phyloP scores from a whole-genome alignment of 2,113 vertebrate genomes.

The Apeltes quadracus region DNA sequence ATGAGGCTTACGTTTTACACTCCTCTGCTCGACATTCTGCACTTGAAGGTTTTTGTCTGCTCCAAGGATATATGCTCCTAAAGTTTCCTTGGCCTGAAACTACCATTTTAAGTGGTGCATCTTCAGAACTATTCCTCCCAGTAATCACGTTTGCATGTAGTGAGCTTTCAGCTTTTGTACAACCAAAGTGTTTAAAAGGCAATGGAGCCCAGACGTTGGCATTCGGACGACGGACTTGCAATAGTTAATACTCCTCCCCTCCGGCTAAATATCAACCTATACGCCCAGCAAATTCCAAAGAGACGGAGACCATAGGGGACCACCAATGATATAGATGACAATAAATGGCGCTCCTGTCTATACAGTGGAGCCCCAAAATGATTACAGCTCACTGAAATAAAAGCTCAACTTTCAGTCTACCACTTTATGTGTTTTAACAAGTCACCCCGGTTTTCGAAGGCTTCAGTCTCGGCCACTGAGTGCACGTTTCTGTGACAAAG shows the following conservation, averaged over 20 bases:
- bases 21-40: not conserved
- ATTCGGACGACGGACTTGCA: conserved; percentile 4
- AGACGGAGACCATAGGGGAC: conserved; percentile 35
- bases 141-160: too few relatives aligned
- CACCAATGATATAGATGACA: conserved; percentile 7
- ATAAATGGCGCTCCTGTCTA: not conserved
- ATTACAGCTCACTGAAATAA: conserved; percentile 10
- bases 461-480: conserved; percentile 2
- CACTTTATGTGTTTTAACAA: conserved; percentile 41
- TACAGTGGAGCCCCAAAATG: not conserved
- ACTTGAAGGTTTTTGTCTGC: not conserved
- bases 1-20: not conserved
- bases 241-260: conserved; percentile 35
- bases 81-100: too few relatives aligned
- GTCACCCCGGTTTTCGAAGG: conserved; percentile 6
- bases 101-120: too few relatives aligned
- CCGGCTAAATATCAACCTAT: conserved; percentile 4
- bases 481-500: conserved; percentile 14
- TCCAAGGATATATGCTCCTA: too few relatives aligned
- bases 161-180: too few relatives aligned
- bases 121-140: too few relatives aligned
- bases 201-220: not conserved
- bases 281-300: conserved; percentile 26
- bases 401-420: not conserved
- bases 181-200: conserved; percentile 1